A percentile compares a stretch with the other conserved stretches of the same genome.
phyloP scores from a whole-genome alignment of 2,888 invertebrate genomes.

The Heliconius cydno region DNA sequence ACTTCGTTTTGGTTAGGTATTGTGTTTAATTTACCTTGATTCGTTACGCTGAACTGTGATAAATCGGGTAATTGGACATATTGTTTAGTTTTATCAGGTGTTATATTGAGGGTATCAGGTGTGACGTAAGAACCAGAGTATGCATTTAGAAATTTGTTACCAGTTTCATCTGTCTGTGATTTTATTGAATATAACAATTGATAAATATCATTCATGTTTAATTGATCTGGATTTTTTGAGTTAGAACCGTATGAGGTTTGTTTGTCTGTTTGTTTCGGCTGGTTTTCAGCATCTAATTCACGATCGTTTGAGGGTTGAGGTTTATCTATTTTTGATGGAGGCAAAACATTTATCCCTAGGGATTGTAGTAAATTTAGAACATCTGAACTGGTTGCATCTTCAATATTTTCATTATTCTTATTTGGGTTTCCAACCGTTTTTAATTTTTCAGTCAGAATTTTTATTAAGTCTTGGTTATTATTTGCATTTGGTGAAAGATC shows the following conservation, averaged over 20 bases:
- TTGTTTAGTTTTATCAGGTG: constrained; percentile 39
- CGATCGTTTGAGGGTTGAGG: background rate
- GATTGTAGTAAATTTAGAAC: background rate
- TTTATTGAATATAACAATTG: background rate
- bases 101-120: constrained; percentile 24
- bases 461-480: constrained; percentile 15
- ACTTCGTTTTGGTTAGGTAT: constrained; percentile 51
- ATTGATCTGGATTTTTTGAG: background rate
- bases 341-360: background rate
- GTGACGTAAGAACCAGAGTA: constrained; percentile 18
- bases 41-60: constrained; percentile 53
- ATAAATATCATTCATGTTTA: background rate
- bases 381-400: background rate
- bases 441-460: constrained; percentile 20
- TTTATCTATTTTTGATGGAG: background rate
- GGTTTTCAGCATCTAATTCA: background rate
- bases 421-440: background rate
- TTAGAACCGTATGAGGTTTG: background rate
- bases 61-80: constrained; percentile 49
- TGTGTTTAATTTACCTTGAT: constrained; percentile 57
- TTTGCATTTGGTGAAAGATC: background rate
- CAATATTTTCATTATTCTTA: background rate
- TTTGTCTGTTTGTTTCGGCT: background rate
- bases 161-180: background rate
- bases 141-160: background rate